Percentiles rank a stretch among this genome's conserved stretches.
phyloP scores from a whole-genome alignment of 2,113 vertebrate genomes.

The Fukomys damarensis region DNA sequence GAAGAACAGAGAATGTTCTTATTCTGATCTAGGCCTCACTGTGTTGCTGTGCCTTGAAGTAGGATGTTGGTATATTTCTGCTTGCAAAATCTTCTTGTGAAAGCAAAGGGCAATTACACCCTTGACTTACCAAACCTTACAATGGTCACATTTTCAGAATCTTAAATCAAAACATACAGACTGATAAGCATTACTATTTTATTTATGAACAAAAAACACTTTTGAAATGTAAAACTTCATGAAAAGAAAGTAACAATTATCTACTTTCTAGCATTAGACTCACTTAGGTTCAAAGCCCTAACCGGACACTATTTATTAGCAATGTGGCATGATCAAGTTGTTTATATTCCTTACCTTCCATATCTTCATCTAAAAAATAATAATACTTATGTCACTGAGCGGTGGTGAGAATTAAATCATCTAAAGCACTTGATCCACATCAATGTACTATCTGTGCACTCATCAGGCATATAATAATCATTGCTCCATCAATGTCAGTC shows the following conservation, averaged over 20 bases:
- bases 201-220: not conserved
- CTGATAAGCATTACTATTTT: not conserved
- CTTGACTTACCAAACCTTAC: not conserved
- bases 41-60: not conserved
- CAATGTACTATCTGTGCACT: not conserved
- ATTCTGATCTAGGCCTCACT: not conserved
- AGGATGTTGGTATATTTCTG: not conserved
- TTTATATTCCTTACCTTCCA: not conserved
- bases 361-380: not conserved
- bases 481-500: not conserved
- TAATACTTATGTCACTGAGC: not conserved
- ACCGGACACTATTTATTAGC: not conserved
- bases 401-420: not conserved
- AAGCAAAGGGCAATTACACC: not conserved
- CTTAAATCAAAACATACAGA: not conserved
- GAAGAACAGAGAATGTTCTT: not conserved
- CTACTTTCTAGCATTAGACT: not conserved
- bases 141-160: not conserved
- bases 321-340: not conserved
- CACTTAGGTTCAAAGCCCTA: not conserved
- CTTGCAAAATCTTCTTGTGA: not conserved
- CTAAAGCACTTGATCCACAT: not conserved
- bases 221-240: not conserved
- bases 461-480: not conserved
- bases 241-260: not conserved